Percentiles rank a stretch among this genome's conserved stretches.
Evolutionary conservation across 2,797 vertebrate genomes (phyloP).

Genomic region (Cuculus canorus): DNA sequence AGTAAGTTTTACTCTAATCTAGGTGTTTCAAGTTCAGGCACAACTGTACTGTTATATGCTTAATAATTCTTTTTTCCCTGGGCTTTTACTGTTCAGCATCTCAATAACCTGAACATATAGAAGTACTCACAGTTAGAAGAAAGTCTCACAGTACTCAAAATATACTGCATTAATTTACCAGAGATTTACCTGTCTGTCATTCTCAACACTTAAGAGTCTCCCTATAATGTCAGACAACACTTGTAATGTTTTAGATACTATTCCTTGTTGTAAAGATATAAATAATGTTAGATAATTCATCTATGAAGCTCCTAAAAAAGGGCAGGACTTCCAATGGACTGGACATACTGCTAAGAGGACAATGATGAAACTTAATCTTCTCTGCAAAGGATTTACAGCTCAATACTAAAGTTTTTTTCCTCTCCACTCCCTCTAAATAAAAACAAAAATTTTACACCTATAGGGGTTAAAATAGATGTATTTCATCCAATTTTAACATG

Average conservation of each 20-base stretch:
- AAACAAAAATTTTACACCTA: neutral
- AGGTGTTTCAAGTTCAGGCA: neutral
- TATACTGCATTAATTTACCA: neutral
- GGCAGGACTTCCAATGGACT: neutral
- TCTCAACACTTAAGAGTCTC: neutral
- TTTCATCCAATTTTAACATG: neutral
- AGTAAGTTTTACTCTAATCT: neutral
- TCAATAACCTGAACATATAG: conserved; percentile 76
- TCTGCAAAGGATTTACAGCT: neutral
- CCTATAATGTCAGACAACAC: neutral
- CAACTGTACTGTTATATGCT: neutral
- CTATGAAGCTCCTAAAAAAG: neutral
- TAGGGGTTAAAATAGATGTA: rapidly evolving
- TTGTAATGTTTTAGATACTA: neutral
- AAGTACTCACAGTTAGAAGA: neutral
- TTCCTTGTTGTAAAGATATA: neutral
- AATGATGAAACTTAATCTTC: neutral
- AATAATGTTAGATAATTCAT: neutral
- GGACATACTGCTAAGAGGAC: neutral
- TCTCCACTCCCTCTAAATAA: neutral
- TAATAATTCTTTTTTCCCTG: conserved; percentile 53
- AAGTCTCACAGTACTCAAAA: neutral
- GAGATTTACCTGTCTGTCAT: neutral
- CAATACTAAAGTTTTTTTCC: neutral
- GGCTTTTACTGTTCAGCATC: conserved; percentile 76